These are phyloP conservation scores for Erannis defoliaria DNA, from an alignment of 2,888 invertebrate species.

Conservation along the genomic window DNA sequence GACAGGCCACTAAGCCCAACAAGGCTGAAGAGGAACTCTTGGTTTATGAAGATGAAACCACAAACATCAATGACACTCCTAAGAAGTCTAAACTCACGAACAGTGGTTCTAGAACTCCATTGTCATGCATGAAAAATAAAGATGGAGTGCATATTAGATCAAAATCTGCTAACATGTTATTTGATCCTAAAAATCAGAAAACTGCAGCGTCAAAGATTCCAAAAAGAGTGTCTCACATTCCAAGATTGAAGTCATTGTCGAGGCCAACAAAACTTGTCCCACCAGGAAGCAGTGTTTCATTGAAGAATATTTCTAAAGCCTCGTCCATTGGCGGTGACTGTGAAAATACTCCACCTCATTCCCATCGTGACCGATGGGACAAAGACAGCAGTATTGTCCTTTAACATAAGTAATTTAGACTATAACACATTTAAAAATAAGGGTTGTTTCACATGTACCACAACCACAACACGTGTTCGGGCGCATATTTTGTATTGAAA, in stretches of 20 bases:
- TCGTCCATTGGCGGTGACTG: constrained; percentile 71
- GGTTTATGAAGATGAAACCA: constrained; percentile 87
- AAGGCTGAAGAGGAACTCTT: constrained; percentile 82
- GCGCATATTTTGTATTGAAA: too few species aligned
- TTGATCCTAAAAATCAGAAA: constrained; percentile 66
- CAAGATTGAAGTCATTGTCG: constrained; percentile 73
- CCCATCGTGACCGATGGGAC: constrained; percentile 81
- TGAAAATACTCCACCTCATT: constrained; percentile 83
- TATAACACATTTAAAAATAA: background rate
- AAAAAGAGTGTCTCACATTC: constrained; percentile 77
- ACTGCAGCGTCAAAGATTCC: constrained; percentile 55
- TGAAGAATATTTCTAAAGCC: constrained; percentile 70
- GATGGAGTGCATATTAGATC: constrained; percentile 72
- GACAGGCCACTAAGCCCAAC: constrained; percentile 61
- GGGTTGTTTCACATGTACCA: too few species aligned
- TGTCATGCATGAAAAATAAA: constrained; percentile 84
- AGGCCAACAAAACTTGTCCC: constrained; percentile 62
- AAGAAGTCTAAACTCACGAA: constrained; percentile 70
- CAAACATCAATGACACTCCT: constrained; percentile 63
- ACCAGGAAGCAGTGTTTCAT: constrained; percentile 68
- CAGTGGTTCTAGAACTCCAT: constrained; percentile 76
- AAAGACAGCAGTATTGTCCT: constrained; percentile 82
- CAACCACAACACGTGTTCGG: too few species aligned
- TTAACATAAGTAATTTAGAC: constrained; percentile 45
- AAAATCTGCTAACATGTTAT: constrained; percentile 76